These are phyloP conservation scores for Scolopax mira DNA, from an alignment of 2,113 vertebrate genomes.

Conservation along the genomic window DNA sequence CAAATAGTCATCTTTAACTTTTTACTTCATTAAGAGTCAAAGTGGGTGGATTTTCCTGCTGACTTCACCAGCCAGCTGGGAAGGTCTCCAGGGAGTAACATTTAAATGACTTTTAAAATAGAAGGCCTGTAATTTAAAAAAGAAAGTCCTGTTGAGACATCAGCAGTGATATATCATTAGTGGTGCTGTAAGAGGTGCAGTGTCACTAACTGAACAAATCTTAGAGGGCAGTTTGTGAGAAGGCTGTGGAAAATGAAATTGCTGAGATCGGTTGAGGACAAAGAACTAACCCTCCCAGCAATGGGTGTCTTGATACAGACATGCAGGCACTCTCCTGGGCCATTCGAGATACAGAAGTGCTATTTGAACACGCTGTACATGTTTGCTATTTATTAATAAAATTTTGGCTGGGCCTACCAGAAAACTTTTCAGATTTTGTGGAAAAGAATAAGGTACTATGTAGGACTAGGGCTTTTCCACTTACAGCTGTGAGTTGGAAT, in stretches of 20 bases:
- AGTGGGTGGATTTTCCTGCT: background rate
- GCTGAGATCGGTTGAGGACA: background rate
- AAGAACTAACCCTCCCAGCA: background rate
- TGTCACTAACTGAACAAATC: background rate
- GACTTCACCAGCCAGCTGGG: background rate
- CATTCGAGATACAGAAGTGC: background rate
- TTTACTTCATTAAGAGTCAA: background rate
- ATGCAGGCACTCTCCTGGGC: background rate
- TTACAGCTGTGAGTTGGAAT: background rate
- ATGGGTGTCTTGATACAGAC: background rate
- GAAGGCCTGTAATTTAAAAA: background rate
- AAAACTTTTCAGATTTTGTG: background rate
- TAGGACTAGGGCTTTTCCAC: background rate
- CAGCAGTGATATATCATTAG: background rate
- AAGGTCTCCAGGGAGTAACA: background rate
- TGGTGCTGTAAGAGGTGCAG: background rate
- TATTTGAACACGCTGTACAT: background rate
- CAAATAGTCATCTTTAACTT: background rate
- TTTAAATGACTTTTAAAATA: background rate
- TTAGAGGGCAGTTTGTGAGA: background rate
- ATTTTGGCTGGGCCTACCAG: background rate
- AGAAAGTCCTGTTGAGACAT: background rate
- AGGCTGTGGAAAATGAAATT: background rate
- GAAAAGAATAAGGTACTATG: background rate
- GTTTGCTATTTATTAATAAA: background rate